Evolutionary conservation across 2,888 invertebrate genomes (phyloP).

Genomic region (Meandrusa payeni): DNA sequence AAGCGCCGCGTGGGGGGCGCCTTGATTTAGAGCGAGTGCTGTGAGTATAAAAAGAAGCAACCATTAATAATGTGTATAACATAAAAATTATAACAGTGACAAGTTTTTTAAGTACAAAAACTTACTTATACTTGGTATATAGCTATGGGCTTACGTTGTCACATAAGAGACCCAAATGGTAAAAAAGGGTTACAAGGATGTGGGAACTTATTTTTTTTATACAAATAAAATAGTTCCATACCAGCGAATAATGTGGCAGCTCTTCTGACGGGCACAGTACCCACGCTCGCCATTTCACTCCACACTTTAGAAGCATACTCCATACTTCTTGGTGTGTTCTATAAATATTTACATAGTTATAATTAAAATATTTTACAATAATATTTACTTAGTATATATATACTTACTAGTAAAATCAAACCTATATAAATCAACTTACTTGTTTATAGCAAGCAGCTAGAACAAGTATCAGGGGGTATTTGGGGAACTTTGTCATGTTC

Average conservation of each 20-base stretch:
- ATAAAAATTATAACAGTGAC: too few relatives aligned
- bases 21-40: conserved; percentile 85
- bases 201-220: too few relatives aligned
- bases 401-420: too few relatives aligned
- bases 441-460: conserved; percentile 88
- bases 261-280: conserved; percentile 82
- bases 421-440: too few relatives aligned
- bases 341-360: conserved; percentile 35
- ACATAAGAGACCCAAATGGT: too few relatives aligned
- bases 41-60: conserved; percentile 29
- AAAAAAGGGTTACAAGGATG: too few relatives aligned
- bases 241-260: conserved; percentile 83
- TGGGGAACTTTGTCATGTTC: conserved; percentile 84
- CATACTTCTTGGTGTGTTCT: conserved; percentile 86
- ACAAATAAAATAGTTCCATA: conserved; percentile 36
- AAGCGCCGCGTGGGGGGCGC: conserved; percentile 83
- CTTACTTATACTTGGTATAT: too few relatives aligned
- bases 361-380: not conserved
- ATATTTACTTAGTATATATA: too few relatives aligned
- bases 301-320: conserved; percentile 83
- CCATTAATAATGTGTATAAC: too few relatives aligned
- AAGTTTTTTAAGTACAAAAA: too few relatives aligned
- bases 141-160: too few relatives aligned
- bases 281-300: conserved; percentile 78
- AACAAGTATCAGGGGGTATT: conserved; percentile 83